Conservation (phyloP, 2,113 vertebrate genomes). For the Coreoperca whiteheadi region DNA sequence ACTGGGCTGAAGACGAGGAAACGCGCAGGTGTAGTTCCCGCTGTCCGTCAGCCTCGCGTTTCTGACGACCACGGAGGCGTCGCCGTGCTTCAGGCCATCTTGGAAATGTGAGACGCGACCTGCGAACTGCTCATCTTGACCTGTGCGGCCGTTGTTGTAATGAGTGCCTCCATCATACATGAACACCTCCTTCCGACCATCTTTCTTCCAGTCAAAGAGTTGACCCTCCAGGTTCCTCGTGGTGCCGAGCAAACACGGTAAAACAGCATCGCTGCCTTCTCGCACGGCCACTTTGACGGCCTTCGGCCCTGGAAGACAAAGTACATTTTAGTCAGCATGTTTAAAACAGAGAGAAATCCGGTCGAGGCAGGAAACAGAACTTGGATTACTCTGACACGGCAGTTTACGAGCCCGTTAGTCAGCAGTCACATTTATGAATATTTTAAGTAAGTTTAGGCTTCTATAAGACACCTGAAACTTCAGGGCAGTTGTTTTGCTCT, state of each 20-base stretch:
- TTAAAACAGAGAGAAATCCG: no score
- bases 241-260: neutral
- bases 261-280: neutral
- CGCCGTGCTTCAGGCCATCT: neutral
- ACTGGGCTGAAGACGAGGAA: rapidly evolving
- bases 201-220: constrained; percentile 9
- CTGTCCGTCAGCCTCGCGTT: neutral
- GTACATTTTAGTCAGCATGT: no score
- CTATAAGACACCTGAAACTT: no score
- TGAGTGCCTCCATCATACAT: rapidly evolving
- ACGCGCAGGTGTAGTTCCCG: neutral
- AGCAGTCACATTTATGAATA: no score
- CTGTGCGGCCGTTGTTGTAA: rapidly evolving
- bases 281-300: rapidly evolving
- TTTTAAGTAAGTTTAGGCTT: no score
- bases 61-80: constrained; percentile 23
- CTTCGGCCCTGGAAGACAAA: neutral
- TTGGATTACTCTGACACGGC: no score
- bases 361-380: no score
- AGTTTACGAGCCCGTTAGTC: no score
- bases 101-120: constrained; percentile 25
- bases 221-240: rapidly evolving
- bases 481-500: no score
- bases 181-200: constrained; percentile 15
- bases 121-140: constrained; percentile 9